phyloP scores from a whole-genome alignment of 2,797 vertebrate genomes.

The Echiichthys vipera region DNA sequence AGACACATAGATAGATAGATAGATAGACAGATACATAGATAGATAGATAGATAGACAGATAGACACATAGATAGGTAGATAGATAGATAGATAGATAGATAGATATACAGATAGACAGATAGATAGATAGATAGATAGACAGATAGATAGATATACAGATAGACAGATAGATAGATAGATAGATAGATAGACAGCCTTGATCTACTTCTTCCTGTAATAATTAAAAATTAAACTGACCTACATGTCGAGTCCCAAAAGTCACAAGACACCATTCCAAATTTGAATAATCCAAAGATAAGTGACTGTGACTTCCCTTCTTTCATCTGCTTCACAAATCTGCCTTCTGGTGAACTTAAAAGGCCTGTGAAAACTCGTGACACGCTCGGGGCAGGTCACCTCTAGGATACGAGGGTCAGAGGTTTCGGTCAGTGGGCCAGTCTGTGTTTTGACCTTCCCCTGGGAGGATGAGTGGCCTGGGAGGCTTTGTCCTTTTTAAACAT shows the following conservation, averaged over 20 bases:
- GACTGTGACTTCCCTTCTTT: constrained; percentile 1
- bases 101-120: background rate
- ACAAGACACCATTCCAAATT: constrained; percentile 9
- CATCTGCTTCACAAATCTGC: background rate
- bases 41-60: background rate
- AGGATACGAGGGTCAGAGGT: constrained; percentile 33
- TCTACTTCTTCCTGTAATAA: background rate
- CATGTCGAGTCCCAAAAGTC: constrained; percentile 4
- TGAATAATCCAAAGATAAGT: background rate
- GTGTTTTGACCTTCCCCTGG: constrained; percentile 20
- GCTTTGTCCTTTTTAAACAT: constrained; percentile 49
- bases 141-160: background rate
- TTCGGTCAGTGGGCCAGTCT: constrained; percentile 32
- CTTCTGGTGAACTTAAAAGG: constrained; percentile 2
- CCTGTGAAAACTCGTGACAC: constrained; percentile 27
- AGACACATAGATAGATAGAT: no score
- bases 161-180: background rate
- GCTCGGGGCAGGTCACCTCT: constrained; percentile 20
- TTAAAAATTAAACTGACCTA: background rate
- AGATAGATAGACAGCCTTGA: background rate
- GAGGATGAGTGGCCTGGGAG: constrained; percentile 38
- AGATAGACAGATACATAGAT: background rate
- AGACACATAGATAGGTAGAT: background rate
- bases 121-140: background rate
- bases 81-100: background rate